phyloP scores from a whole-genome alignment of 1,140 invertebrate genomes.

The Drosophila pallidifrons region DNA sequence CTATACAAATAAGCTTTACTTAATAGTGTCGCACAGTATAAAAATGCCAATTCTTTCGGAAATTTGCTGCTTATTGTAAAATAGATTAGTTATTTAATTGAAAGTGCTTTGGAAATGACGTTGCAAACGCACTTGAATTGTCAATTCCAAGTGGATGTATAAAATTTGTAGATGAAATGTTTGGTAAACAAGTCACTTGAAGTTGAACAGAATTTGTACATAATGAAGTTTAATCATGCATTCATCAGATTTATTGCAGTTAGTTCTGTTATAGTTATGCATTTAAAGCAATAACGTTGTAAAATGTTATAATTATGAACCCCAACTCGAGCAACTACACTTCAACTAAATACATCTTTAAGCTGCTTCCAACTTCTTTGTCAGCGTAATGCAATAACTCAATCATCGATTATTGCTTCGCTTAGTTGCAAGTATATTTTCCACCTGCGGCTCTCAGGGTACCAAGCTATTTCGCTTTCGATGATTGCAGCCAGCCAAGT shows the following conservation, averaged over 20 bases:
- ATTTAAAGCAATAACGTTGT: background rate
- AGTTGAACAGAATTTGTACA: background rate
- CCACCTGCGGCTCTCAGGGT: background rate
- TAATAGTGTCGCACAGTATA: no score
- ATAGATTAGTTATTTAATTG: no score
- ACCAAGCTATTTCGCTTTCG: slow-evolving; percentile 5
- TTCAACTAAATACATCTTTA: background rate
- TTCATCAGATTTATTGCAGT: background rate
- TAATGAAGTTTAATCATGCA: background rate
- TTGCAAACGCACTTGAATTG: no score
- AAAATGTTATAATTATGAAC: background rate
- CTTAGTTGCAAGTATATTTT: slow-evolving; percentile 17
- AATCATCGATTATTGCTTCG: slow-evolving; percentile 18
- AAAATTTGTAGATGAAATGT: no score
- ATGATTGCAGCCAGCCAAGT: slow-evolving; percentile 27
- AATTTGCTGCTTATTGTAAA: no score
- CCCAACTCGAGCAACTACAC: background rate
- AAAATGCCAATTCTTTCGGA: no score
- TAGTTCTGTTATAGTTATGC: background rate
- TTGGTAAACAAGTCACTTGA: background rate
- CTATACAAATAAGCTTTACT: no score
- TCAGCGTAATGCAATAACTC: slow-evolving; percentile 7
- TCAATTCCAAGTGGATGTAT: no score
- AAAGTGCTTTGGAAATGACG: no score
- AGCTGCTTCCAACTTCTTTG: background rate